Base-by-base conservation (phyloP, 2,888 invertebrate genomes). In the Abscondita cerata region DNA sequence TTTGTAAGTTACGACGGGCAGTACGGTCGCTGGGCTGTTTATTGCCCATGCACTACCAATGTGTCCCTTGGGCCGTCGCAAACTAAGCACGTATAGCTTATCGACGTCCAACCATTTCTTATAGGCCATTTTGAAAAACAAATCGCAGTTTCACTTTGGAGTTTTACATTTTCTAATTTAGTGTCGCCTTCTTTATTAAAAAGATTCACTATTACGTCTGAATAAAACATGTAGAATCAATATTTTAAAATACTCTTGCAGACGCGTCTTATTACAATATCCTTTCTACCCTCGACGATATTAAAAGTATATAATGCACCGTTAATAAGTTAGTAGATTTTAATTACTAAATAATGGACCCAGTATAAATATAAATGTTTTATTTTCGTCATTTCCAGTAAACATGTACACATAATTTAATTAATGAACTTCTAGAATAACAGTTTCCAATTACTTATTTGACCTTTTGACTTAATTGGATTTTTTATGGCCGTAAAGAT, bases 1-100 rank as follows among this genome's bases (percentile, higher is more conserved):
- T 66, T 62, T 61, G 62, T 64, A 65, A 63, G 65, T 67, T 61
- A 63, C 63, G 59, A 64, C 59, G 67, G 65, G 54, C 55, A 53
- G 60, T 62, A 58, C 56, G 61, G 65, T 66, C 64, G 59, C 62
- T 62, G 58, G 63, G 65, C 63, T 59, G 61, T 65, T 65, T 55
- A 65, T 63, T 63, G 65, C 62, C 63, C 67, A 62, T 59, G 63
- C 60, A 61, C 52, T 59, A 44, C 58, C 63, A 67, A 69, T 67
- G 64, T 60, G 62, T 67, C 69, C 68, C 68, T 59, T 34, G 68
- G 61, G 68, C 57, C 51, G 61, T 58, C 62, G 62, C 62, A 62
- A 62, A 62, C 62, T 58, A 62, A 62, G 62, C 62, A 62, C 62
- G 62, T 58, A 62, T 62, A 59, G 62, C 62, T 62, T 62, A 62